Conservation (phyloP, 2,113 vertebrate species). For the Epinephelus cyanopodus region DNA sequence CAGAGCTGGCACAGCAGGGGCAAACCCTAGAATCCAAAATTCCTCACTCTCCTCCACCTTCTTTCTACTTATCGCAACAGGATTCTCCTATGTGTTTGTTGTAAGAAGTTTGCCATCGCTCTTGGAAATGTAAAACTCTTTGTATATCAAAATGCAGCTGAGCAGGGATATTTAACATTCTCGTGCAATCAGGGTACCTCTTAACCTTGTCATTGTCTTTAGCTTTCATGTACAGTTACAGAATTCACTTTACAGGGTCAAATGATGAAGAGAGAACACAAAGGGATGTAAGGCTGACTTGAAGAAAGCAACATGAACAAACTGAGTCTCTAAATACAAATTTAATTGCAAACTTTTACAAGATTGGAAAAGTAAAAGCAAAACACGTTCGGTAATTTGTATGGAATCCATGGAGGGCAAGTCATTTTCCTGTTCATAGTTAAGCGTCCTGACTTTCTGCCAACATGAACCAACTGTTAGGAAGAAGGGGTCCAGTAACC, state of each 20-base stretch:
- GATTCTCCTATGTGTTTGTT: slow-evolving; percentile 43
- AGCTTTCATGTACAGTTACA: neutral
- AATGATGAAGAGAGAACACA: slow-evolving; percentile 9
- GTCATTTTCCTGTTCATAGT: slow-evolving; percentile 66
- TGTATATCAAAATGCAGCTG: neutral
- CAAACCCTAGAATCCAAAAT: slow-evolving; percentile 41
- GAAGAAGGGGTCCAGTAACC: slow-evolving; percentile 72
- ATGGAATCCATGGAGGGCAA: slow-evolving; percentile 59
- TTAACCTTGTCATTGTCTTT: slow-evolving; percentile 3
- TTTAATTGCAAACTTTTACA: slow-evolving; percentile 63
- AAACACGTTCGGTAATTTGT: slow-evolving; percentile 63
- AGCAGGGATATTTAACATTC: slow-evolving; percentile 11
- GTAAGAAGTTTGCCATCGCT: slow-evolving; percentile 24
- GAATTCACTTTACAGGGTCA: slow-evolving; percentile 20
- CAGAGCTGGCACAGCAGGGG: slow-evolving; percentile 47
- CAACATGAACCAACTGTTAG: slow-evolving; percentile 71
- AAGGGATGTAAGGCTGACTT: slow-evolving; percentile 1
- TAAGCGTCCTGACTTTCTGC: slow-evolving; percentile 64
- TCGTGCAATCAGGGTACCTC: slow-evolving; percentile 7
- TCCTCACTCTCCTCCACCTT: slow-evolving; percentile 43
- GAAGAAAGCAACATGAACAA: slow-evolving; percentile 21
- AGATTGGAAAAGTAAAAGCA: slow-evolving; percentile 25
- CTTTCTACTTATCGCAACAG: slow-evolving; percentile 38
- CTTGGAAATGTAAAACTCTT: slow-evolving; percentile 27
- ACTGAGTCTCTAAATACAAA: slow-evolving; percentile 55